phyloP scores from a whole-genome alignment of 35 echinoderm and acorn worm genomes.

The Acanthaster planci region DNA sequence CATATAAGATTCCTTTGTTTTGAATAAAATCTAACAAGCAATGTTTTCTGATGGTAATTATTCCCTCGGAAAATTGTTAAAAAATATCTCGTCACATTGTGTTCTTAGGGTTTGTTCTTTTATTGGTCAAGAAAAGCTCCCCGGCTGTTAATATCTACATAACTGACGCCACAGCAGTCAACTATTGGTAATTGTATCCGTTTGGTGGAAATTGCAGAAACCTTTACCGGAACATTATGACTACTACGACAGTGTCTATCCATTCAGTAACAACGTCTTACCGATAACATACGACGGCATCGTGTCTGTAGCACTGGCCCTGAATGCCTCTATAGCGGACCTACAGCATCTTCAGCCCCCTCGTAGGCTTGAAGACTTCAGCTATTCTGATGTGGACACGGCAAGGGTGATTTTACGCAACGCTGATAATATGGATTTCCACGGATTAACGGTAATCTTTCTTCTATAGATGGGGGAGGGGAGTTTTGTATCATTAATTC shows the following conservation, averaged over 20 bases:
- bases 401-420: background rate
- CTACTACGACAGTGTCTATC: background rate
- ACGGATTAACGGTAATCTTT: background rate
- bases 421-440: background rate
- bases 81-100: too few species aligned
- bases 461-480: background rate
- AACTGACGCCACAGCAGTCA: too few species aligned
- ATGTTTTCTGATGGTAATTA: too few species aligned
- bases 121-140: too few species aligned
- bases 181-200: too few species aligned
- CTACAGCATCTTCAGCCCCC: constrained; percentile 1
- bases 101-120: too few species aligned
- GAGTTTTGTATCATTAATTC: too few species aligned
- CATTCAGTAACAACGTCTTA: background rate
- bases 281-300: background rate
- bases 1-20: too few species aligned
- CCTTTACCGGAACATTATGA: constrained; percentile 23
- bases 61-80: too few species aligned
- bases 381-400: constrained; percentile 5
- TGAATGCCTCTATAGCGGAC: constrained; percentile 24
- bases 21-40: too few species aligned
- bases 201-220: background rate
- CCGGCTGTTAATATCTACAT: too few species aligned
- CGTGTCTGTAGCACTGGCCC: constrained; percentile 8
- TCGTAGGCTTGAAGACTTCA: constrained; percentile 23